phyloP scores from a whole-genome alignment of 2,113 vertebrate species.

The Myotis lucifugus region DNA sequence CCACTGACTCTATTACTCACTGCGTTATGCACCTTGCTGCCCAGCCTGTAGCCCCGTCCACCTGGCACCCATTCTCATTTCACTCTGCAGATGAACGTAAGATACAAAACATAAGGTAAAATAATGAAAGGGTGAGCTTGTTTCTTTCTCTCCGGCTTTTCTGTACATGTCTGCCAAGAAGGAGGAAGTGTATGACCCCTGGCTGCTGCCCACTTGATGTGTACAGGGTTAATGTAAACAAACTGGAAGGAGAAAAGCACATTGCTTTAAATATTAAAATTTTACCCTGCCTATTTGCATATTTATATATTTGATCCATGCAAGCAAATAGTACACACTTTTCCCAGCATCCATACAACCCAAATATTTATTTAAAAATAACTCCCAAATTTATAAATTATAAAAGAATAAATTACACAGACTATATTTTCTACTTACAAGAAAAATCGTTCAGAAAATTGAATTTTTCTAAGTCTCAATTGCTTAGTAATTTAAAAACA shows the following conservation, averaged over 20 bases:
- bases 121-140: not conserved
- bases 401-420: slow-evolving; percentile 47
- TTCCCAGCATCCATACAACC: not conserved
- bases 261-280: slow-evolving; percentile 23
- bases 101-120: not conserved
- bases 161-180: not conserved
- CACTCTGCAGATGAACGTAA: not conserved
- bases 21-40: fast-evolving
- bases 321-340: not conserved
- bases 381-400: not conserved
- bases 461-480: slow-evolving; percentile 59
- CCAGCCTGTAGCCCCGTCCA: fast-evolving
- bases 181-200: not conserved
- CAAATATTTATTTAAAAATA: slow-evolving; percentile 34
- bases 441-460: slow-evolving; percentile 54
- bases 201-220: not conserved
- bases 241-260: not conserved
- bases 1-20: not conserved
- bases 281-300: not conserved
- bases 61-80: not conserved
- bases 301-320: slow-evolving; percentile 5
- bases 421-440: slow-evolving; percentile 25
- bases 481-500: slow-evolving; percentile 62
- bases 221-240: not conserved
- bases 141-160: not conserved